Conservation (phyloP, 1,140 invertebrate species). For the Lordiphosa clarofinis region DNA sequence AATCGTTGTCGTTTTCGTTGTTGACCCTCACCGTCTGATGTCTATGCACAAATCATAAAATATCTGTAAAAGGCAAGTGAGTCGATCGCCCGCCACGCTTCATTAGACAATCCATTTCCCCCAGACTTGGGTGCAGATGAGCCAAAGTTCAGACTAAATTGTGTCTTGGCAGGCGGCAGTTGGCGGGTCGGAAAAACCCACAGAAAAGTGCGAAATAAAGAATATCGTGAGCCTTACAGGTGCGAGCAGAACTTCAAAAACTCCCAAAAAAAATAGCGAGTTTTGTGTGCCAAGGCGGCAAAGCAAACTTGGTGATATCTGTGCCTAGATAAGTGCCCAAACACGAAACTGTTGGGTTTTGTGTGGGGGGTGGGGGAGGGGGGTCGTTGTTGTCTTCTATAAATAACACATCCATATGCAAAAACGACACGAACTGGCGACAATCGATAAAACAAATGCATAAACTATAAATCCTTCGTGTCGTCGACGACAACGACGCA, state of each 20-base stretch:
- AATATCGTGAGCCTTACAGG: conserved; percentile 3
- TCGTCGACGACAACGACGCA: conserved; percentile 29
- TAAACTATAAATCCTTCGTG: conserved; percentile 70
- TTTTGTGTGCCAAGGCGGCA: conserved; percentile 40
- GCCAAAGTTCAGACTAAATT: conserved; percentile 68
- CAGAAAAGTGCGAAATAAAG: conserved; percentile 36
- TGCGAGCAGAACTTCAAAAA: conserved; percentile 12
- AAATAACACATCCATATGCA: conserved; percentile 52
- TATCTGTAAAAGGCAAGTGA: conserved; percentile 69
- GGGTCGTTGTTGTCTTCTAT: conserved; percentile 40
- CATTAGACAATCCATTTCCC: conserved; percentile 38
- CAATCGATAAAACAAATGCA: conserved; percentile 76
- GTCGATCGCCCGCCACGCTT: conserved; percentile 49
- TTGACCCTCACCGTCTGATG: conserved; percentile 21
- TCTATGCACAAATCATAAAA: conserved; percentile 73
- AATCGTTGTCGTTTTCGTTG: conserved; percentile 39
- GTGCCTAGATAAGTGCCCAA: conserved; percentile 42
- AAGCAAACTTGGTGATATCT: conserved; percentile 4
- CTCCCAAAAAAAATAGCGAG: conserved; percentile 27
- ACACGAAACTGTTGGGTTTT: conserved; percentile 37
- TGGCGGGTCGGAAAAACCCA: conserved; percentile 53
- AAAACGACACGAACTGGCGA: conserved; percentile 57
- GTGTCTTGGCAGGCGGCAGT: conserved; percentile 60
- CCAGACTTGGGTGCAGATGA: conserved; percentile 30
- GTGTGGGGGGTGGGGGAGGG: background rate